phyloP scores from a whole-genome alignment of 2,113 vertebrate genomes.

The Lasiurus cinereus region DNA sequence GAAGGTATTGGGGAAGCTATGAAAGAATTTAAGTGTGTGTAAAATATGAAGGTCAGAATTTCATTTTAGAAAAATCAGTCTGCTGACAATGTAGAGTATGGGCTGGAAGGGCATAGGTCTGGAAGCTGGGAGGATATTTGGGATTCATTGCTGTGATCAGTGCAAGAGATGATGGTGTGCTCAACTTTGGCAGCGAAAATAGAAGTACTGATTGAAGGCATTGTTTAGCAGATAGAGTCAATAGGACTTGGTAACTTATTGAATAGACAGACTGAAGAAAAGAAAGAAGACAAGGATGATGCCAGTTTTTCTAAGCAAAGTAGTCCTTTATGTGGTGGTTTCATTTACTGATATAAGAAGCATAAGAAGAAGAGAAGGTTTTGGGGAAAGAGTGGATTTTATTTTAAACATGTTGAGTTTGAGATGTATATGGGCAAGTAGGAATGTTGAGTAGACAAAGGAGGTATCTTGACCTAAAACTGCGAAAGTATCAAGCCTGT shows the following conservation, averaged over 20 bases:
- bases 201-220: not conserved
- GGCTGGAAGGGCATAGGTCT: not conserved
- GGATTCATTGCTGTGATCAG: not conserved
- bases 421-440: not conserved
- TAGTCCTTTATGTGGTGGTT: not conserved
- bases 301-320: not conserved
- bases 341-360: not conserved
- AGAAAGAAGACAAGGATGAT: constrained; percentile 1
- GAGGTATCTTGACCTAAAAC: not conserved
- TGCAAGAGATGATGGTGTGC: not conserved
- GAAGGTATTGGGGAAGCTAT: not conserved
- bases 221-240: not conserved
- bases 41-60: not conserved
- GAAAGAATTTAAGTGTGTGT: not conserved
- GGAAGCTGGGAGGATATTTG: not conserved
- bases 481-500: not conserved
- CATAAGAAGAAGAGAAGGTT: not conserved
- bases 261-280: not conserved
- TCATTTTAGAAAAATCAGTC: not conserved
- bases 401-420: not conserved
- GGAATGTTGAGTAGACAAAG: not conserved
- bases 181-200: not conserved
- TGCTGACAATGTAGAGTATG: not conserved
- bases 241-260: not conserved
- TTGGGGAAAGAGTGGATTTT: not conserved